A percentile compares a stretch with the other conserved stretches of the same genome.
Evolutionary conservation across 2,113 vertebrate species (phyloP).

Genomic region (Chascanopsetta lugubris): DNA sequence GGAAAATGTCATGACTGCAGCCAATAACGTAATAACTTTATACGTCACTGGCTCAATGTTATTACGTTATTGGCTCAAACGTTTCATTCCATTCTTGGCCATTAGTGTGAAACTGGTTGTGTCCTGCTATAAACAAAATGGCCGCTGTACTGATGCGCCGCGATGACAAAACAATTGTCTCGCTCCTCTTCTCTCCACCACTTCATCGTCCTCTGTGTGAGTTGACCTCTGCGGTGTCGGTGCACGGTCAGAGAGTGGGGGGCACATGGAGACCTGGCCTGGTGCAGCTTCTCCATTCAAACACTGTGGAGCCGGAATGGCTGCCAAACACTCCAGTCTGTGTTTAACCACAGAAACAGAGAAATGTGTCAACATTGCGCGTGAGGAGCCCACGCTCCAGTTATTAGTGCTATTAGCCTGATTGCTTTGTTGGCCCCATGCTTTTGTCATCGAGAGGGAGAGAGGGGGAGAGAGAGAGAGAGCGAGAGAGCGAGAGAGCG

Average conservation of each 20-base stretch:
- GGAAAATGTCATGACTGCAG: too few relatives aligned
- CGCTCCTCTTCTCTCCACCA: slow-evolving; percentile 70
- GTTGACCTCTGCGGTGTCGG: slow-evolving; percentile 62
- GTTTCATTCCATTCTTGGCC: slow-evolving; percentile 17
- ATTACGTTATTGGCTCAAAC: not conserved
- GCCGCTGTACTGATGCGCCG: slow-evolving; percentile 29
- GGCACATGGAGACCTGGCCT: slow-evolving; percentile 75
- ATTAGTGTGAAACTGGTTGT: too few relatives aligned
- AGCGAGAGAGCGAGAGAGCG: slow-evolving; percentile 37
- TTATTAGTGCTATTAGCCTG: slow-evolving; percentile 83
- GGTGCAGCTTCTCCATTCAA: slow-evolving; percentile 74
- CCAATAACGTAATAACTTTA: too few relatives aligned
- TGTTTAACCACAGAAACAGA: slow-evolving; percentile 81
- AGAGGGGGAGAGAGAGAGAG: slow-evolving; percentile 21
- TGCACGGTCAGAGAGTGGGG: slow-evolving; percentile 58
- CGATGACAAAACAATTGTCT: slow-evolving; percentile 32
- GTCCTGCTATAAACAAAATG: slow-evolving; percentile 38
- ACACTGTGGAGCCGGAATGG: slow-evolving; percentile 59
- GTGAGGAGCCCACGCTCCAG: slow-evolving; percentile 76
- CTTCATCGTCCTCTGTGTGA: too few relatives aligned
- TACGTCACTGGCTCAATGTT: too few relatives aligned
- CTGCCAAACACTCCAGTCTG: slow-evolving; percentile 80
- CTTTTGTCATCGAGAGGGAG: slow-evolving; percentile 67
- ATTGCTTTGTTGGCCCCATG: slow-evolving; percentile 79
- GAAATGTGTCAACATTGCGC: slow-evolving; percentile 81